Evolutionary conservation across 2,797 vertebrate species (phyloP).

Genomic region (Platyrinchus mystaceus): DNA sequence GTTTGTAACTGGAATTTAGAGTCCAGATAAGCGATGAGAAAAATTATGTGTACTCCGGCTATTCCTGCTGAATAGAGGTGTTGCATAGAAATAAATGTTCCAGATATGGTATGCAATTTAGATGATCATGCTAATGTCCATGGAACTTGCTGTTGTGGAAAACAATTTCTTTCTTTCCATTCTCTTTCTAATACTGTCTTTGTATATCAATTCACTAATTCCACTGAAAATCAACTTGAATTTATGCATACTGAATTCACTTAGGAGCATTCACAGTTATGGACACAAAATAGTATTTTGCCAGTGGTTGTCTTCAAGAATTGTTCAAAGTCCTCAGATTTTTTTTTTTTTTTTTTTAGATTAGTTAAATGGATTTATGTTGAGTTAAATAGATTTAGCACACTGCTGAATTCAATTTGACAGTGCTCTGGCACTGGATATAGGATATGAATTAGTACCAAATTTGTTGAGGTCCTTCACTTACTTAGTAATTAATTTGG

Average conservation of each 20-base stretch:
- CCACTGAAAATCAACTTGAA: neutral
- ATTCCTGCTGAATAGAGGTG: neutral
- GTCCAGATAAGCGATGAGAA: neutral
- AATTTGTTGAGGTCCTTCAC: neutral
- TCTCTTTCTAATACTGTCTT: constrained; percentile 4
- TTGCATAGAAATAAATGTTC: neutral
- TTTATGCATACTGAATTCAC: neutral
- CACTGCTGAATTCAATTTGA: neutral
- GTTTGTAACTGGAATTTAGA: neutral
- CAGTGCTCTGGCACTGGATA: neutral
- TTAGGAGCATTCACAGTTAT: neutral
- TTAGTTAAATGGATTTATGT: neutral
- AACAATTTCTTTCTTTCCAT: constrained; percentile 9
- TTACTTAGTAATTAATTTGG: neutral
- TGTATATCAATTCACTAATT: constrained; percentile 1
- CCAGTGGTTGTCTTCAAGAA: neutral
- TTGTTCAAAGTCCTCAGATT: neutral
- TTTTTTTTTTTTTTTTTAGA: too few relatives aligned
- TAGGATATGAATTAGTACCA: neutral
- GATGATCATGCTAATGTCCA: neutral
- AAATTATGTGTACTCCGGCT: neutral
- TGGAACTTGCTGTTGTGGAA: neutral
- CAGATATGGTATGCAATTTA: neutral
- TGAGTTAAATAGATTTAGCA: neutral
- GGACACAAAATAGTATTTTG: neutral